phyloP scores from a whole-genome alignment of 2,113 vertebrate species.

The crab-eating macaque (Macaca fascicularis) region T2T-MFA8v1.1 NC_088380.1:45721501-45722000 shows the following conservation, averaged over 20 bases:
- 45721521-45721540: conserved; percentile 24
- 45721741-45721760: not conserved
- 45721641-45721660: not conserved
- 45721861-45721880: not conserved
- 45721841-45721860: not conserved
- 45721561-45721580: not conserved
- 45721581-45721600: not conserved
- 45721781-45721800: not conserved
- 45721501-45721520: conserved; percentile 30
- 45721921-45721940: not conserved
- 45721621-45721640: not conserved
- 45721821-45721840: not conserved
- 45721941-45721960: not conserved
- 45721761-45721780: not conserved
- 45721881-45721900: not conserved
- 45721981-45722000: not conserved
- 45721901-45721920: not conserved
- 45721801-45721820: not conserved
- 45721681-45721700: not conserved
- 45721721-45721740: not conserved
- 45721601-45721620: not conserved
- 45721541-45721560: conserved; percentile 6
- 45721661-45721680: not conserved
- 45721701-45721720: not conserved
- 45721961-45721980: not conserved